These are phyloP conservation scores for Triplophysa bombifrons DNA, from an alignment of 2,797 vertebrate genomes.

Conservation along the genomic window DNA sequence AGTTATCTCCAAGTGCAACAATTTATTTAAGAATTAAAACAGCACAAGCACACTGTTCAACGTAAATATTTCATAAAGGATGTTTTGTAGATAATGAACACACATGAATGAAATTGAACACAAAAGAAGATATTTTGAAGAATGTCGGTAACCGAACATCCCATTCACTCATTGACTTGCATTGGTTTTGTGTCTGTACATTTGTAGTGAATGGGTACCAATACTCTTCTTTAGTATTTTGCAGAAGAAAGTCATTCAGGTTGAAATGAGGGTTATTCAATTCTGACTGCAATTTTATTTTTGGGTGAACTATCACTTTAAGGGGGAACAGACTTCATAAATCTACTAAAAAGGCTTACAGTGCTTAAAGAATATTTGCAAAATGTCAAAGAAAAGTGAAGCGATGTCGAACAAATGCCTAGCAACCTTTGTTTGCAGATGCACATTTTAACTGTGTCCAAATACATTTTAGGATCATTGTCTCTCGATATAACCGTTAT, in stretches of 20 bases:
- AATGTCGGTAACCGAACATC: too few species aligned
- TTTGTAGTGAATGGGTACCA: not conserved
- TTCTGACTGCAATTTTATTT: too few species aligned
- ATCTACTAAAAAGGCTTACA: not conserved
- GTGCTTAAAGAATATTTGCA: too few species aligned
- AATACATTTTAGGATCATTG: not conserved
- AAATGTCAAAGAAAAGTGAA: not conserved
- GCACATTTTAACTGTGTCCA: not conserved
- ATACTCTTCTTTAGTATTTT: not conserved
- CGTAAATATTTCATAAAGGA: not conserved
- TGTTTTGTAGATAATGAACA: too few species aligned
- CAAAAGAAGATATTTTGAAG: too few species aligned
- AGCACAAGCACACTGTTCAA: not conserved
- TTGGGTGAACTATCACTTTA: not conserved
- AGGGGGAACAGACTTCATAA: not conserved
- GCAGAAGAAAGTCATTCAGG: too few species aligned
- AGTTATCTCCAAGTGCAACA: too few species aligned
- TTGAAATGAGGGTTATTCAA: too few species aligned
- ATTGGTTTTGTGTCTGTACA: too few species aligned
- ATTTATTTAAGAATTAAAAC: not conserved
- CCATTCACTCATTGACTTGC: too few species aligned
- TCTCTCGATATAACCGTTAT: constrained; percentile 3
- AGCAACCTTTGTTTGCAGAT: not conserved
- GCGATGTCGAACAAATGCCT: not conserved
- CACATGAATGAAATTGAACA: too few species aligned